Base-by-base conservation (phyloP, 2,888 invertebrate species). In the Ellobium chinense region DNA sequence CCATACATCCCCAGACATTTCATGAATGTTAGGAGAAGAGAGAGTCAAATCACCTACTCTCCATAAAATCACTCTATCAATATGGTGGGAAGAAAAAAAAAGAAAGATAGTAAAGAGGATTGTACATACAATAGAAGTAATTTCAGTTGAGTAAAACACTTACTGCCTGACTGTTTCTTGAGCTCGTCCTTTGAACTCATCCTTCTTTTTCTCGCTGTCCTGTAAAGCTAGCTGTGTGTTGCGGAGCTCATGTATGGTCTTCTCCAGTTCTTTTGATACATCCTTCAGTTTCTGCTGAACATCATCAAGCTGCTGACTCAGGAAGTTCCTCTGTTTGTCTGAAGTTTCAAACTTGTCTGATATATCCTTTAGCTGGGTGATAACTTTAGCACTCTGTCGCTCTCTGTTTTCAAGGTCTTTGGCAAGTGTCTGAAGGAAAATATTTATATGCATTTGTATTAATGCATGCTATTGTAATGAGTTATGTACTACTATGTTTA, bases 141-240 rank as follows among this genome's bases (percentile, higher is more conserved):
- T n/a, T n/a, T n/a, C n/a, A n/a, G n/a, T n/a, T n/a, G n/a, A n/a
- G n/a, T n/a, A n/a, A n/a, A n/a, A n/a, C 34, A 89, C 90, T 87
- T 82, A 92, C 91, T 91, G 91, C 85, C 90, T 85, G 27, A 91
- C 90, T 36, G 91, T 91, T 81, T 91, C 92, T 84, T 91, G 91
- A 37, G 91, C 91, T 34, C 90, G 86, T 21, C 87, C 88, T 84
- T 91, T 91, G 63, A 91, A 89, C 78, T 91, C 91, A 69, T 91
- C 91, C 21, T 87, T 87, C 84, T 90, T 89, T 80, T 88, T 88
- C 82, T 91, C 90, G 9, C 88, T 88, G 36, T 90, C 90, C 5
- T 86, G 83, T 5, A 91, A 82, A 9, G 88, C 81, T 21, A 88
- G 78, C 79, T 91, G 89, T 46, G 89, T 89, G 66, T 88, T 88